Conservation (phyloP, 2,113 vertebrate species). For the Archilochus colubris region DNA sequence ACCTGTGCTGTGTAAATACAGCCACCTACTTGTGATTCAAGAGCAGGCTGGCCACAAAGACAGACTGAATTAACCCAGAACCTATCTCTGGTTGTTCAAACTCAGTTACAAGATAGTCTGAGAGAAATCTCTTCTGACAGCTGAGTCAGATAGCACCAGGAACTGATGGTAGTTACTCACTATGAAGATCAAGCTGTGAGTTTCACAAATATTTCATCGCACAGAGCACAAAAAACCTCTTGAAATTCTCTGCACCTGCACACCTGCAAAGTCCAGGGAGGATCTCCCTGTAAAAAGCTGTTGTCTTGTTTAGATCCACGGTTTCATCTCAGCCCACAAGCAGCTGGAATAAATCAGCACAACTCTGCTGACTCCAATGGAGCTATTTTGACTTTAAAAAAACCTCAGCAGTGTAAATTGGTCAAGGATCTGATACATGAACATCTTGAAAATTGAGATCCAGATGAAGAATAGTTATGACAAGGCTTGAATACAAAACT, state of each 20-base stretch:
- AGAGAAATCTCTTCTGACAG: background rate
- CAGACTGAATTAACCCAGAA: background rate
- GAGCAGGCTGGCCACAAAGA: background rate
- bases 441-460: background rate
- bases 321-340: background rate
- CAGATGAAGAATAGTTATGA: background rate
- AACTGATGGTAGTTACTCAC: background rate
- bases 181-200: background rate
- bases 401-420: background rate
- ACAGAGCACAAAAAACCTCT: background rate
- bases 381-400: background rate
- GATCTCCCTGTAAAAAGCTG: background rate
- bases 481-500: background rate
- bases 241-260: background rate
- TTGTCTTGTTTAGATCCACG: background rate
- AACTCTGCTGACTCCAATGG: background rate
- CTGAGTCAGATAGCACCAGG: background rate
- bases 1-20: background rate
- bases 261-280: background rate
- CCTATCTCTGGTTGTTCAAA: background rate
- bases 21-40: background rate
- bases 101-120: background rate
- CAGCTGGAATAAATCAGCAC: background rate
- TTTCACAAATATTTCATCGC: constrained; percentile 18
- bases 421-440: background rate